Conservation (phyloP, 2,888 invertebrate genomes). For the Empis stercorea region DNA sequence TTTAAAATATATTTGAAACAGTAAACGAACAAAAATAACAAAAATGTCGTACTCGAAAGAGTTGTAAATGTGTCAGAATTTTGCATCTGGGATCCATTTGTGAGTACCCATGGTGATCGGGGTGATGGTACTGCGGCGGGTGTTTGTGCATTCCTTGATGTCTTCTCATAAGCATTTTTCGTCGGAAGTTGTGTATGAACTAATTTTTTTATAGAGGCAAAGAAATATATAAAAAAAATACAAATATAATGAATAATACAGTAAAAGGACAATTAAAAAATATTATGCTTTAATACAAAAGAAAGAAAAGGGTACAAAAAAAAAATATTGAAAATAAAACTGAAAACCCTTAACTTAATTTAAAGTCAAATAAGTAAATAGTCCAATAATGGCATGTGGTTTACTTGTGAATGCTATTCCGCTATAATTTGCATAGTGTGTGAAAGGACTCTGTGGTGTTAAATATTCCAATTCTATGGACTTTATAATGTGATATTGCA, state of each 20-base stretch:
- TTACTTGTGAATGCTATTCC: too few relatives aligned
- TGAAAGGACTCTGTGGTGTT: too few relatives aligned
- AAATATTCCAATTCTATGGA: too few relatives aligned
- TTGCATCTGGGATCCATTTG: slow-evolving; percentile 19
- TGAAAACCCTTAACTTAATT: too few relatives aligned
- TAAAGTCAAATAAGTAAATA: too few relatives aligned
- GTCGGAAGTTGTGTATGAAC: slow-evolving; percentile 30
- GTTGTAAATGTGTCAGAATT: background rate
- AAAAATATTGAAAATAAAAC: background rate
- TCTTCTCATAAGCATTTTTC: slow-evolving; percentile 28
- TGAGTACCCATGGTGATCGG: slow-evolving; percentile 28
- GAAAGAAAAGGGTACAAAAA: background rate
- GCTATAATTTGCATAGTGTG: too few relatives aligned
- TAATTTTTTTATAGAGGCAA: slow-evolving; percentile 11
- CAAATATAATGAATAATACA: background rate
- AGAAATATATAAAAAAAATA: background rate
- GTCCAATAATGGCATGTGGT: too few relatives aligned
- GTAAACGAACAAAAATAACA: background rate
- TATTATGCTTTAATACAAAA: background rate
- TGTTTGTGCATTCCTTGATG: slow-evolving; percentile 22
- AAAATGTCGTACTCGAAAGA: background rate
- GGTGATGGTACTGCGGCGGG: slow-evolving; percentile 28
- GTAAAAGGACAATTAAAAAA: slow-evolving; percentile 2
- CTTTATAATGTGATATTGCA: too few relatives aligned
- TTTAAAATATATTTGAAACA: background rate